Base-by-base conservation (phyloP, 1,140 invertebrate genomes). In the Conus ventricosus region DNA sequence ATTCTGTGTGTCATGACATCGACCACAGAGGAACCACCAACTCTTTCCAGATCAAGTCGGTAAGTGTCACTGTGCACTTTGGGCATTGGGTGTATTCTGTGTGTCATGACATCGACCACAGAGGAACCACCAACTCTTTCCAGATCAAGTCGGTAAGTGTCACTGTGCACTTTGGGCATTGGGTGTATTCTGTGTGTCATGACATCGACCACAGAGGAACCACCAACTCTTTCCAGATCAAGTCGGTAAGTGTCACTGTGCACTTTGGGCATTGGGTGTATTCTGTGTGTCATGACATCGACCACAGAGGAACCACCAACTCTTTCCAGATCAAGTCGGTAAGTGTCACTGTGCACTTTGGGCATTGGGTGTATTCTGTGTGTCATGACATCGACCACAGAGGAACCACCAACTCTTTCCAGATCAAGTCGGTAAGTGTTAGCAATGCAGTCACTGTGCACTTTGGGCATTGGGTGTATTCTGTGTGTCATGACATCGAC, bases 21-120 rank as follows among this genome's bases (percentile, higher is more conserved):
- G 98, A 99, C 94, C 98, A 99, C 92, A 96, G 98, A 88, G 96
- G 97, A 10, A 99, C 99, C 0, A 99, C 99, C 94, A 99, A 99
- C 94, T 98, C 98, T 17, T 99, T 99, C 94, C 99, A 99, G 95
- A 92, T 97, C 60, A 96, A 96, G 84, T 96, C 96, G 93, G 95
- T 95, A 92, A 94, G 95, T 92, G 67, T 71, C 20, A 17, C 6
- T 20, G 6, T 71, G 11, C 13, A 17, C 20, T 23, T 71, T 71
- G 67, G 39, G 39, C 39, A 39, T 39, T 71, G 15, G 99, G 98
- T 95, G 95, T 99, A 8, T 99, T 98, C 94, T n/a, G n/a, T 99
- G 8, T 99, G 98, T 94, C 99, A 99, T 95, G 99, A 99, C 90
- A 94, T 95, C 90, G 98, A 99, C 94, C 98, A 99, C 92, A 96